A percentile compares a stretch with the other conserved stretches of the same genome.
Evolutionary conservation across 64 coral and sea anemone genomes (phyloP).

Genomic region (Montipora capricornis): DNA sequence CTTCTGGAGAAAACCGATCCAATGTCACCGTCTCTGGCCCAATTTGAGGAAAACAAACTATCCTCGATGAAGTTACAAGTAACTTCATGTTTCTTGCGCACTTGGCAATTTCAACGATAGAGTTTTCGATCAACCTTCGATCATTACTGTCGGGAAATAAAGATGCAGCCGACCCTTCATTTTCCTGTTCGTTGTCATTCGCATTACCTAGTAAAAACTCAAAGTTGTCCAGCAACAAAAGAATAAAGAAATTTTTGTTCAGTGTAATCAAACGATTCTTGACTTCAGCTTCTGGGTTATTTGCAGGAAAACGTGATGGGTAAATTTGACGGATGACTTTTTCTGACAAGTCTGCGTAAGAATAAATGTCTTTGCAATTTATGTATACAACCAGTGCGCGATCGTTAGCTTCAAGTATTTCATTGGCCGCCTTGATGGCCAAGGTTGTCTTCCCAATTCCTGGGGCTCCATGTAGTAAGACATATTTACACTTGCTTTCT

Average conservation of each 20-base stretch:
- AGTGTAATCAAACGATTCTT: too few relatives aligned
- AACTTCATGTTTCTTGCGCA: neutral
- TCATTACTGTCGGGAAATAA: too few relatives aligned
- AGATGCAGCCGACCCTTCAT: too few relatives aligned
- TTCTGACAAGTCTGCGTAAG: neutral
- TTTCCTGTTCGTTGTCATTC: too few relatives aligned
- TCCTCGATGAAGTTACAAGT: neutral
- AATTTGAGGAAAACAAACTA: neutral
- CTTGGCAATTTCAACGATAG: neutral
- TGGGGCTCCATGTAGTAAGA: neutral
- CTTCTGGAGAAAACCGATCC: neutral
- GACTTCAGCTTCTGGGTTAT: too few relatives aligned
- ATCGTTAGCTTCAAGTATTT: neutral
- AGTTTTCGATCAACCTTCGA: too few relatives aligned
- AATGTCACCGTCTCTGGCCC: neutral
- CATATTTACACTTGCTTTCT: too few relatives aligned
- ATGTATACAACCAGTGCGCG: neutral
- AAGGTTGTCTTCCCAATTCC: conserved; percentile 8
- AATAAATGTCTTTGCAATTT: neutral
- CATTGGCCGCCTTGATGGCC: conserved; percentile 23
- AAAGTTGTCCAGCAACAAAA: too few relatives aligned
- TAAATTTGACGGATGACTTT: conserved; percentile 8
- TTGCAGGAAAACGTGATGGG: neutral
- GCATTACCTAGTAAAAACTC: neutral
- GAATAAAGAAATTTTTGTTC: too few relatives aligned